Evolutionary conservation across 2,888 invertebrate species (phyloP).

Genomic region (Cheilosia grossa): DNA sequence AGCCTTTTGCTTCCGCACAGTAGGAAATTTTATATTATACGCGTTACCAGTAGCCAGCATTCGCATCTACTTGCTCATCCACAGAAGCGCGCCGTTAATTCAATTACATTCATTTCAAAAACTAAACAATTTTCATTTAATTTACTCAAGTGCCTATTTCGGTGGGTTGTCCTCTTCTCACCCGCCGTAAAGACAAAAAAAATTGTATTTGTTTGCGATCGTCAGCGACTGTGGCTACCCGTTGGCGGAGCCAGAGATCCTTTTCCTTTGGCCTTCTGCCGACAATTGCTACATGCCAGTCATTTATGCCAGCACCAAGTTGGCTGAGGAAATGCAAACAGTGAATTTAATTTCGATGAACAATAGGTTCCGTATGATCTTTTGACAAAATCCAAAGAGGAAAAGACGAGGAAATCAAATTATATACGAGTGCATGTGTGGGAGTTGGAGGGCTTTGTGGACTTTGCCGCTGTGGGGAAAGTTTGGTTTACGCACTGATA

Average conservation of each 20-base stretch:
- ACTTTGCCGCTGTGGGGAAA: too few species aligned
- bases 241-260: not conserved
- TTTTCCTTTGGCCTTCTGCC: slow-evolving; percentile 1
- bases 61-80: slow-evolving; percentile 8
- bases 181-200: not conserved
- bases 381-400: too few species aligned
- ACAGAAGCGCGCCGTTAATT: slow-evolving; percentile 66
- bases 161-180: slow-evolving; percentile 39
- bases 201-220: slow-evolving; percentile 50
- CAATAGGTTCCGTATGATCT: slow-evolving; percentile 30
- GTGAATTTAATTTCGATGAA: slow-evolving; percentile 45
- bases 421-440: too few species aligned
- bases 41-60: slow-evolving; percentile 16
- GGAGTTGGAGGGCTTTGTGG: too few species aligned
- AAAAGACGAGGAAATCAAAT: too few species aligned
- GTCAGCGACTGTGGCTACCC: not conserved
- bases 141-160: slow-evolving; percentile 74
- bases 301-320: not conserved
- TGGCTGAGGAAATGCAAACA: slow-evolving; percentile 43
- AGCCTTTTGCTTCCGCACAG: slow-evolving; percentile 64
- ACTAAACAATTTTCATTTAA: slow-evolving; percentile 75
- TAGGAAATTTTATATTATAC: slow-evolving; percentile 23
- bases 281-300: not conserved
- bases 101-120: slow-evolving; percentile 73
- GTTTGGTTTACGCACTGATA: too few species aligned